Percentiles rank a stretch among this genome's conserved stretches.
Conservation (phyloP, 2,113 vertebrate species). For the Coturnix japonica region DNA sequence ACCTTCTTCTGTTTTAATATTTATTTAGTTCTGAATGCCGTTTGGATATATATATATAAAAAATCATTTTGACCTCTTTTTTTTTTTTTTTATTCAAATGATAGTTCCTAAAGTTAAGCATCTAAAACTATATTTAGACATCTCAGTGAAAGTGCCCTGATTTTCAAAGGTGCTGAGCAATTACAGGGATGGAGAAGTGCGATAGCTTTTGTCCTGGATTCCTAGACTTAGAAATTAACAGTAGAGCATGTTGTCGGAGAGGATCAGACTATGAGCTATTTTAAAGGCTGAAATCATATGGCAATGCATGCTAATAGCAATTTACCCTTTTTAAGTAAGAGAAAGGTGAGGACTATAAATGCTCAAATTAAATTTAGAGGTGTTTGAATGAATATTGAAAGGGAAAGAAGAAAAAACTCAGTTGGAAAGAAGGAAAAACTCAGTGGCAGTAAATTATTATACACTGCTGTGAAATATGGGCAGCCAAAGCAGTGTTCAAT, state of each 20-base stretch:
- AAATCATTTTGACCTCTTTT: neutral
- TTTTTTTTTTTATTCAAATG: neutral
- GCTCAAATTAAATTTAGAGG: neutral
- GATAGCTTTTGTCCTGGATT: slow-evolving; percentile 9
- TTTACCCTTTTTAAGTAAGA: neutral
- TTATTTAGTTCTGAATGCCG: neutral
- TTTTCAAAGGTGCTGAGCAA: slow-evolving; percentile 44
- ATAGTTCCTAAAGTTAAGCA: neutral
- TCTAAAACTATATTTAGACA: slow-evolving; percentile 35
- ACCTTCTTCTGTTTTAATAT: neutral
- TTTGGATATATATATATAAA: neutral
- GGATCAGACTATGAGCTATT: neutral
- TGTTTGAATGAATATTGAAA: neutral
- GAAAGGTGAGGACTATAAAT: neutral
- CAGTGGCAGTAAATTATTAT: neutral
- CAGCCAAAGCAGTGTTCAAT: neutral
- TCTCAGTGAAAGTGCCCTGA: neutral
- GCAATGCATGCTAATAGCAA: neutral
- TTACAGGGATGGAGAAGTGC: neutral
- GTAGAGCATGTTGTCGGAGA: neutral
- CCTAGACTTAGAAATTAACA: neutral
- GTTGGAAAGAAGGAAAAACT: neutral
- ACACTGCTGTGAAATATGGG: neutral
- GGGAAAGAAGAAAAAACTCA: neutral
- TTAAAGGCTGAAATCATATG: neutral